Conservation (phyloP, 2,888 invertebrate genomes). For the Limnephilus auricula region DNA sequence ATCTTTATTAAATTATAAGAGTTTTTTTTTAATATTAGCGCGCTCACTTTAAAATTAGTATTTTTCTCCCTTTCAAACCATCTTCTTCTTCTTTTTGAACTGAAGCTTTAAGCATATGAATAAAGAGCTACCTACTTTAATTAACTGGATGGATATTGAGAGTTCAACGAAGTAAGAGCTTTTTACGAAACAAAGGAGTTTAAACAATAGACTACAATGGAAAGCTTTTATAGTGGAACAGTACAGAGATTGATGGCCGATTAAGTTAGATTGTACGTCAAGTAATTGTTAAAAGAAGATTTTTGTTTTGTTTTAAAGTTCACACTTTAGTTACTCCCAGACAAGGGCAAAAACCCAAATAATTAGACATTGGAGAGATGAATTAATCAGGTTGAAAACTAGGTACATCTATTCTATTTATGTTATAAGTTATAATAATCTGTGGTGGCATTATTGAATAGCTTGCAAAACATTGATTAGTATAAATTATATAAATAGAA, state of each 20-base stretch:
- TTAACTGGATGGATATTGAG: not conserved
- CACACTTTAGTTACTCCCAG: not conserved
- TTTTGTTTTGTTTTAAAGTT: not conserved
- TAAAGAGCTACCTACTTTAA: not conserved
- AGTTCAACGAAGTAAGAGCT: not conserved
- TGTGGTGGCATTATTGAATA: not conserved
- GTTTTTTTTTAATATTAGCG: no score
- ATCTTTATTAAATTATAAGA: no score
- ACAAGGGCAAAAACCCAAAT: not conserved
- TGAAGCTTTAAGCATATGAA: not conserved
- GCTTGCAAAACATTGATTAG: no score
- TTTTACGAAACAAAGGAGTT: not conserved
- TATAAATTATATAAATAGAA: no score
- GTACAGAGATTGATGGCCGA: not conserved
- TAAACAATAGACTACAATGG: not conserved
- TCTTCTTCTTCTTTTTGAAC: no score
- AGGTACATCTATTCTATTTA: not conserved
- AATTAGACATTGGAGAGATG: not conserved
- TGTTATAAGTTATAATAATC: not conserved
- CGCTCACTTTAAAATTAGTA: no score
- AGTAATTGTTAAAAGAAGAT: not conserved
- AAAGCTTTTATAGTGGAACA: not conserved
- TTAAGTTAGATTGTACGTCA: not conserved
- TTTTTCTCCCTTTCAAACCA: no score
- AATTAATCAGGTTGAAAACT: not conserved